Conservation (phyloP, 2,113 vertebrate genomes). For the Jacana jacana region DNA sequence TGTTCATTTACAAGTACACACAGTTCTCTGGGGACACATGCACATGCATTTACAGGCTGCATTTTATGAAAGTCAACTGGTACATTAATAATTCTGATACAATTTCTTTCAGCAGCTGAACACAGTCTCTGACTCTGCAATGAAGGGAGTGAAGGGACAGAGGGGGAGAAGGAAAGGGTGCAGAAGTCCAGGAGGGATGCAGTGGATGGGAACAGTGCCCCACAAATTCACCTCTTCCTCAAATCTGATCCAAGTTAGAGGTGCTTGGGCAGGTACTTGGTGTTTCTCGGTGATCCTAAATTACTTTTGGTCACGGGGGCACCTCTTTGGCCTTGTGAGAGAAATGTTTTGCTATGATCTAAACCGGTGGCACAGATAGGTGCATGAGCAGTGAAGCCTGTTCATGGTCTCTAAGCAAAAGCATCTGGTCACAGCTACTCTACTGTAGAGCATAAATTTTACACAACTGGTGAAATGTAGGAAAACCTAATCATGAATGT, state of each 20-base stretch:
- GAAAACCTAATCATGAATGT: background rate
- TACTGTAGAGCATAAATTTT: background rate
- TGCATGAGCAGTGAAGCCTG: background rate
- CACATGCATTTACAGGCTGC: background rate
- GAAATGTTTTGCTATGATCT: background rate
- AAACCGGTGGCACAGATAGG: background rate
- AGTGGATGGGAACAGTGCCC: background rate
- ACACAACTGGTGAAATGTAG: background rate
- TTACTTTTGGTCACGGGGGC: background rate
- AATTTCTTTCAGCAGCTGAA: background rate
- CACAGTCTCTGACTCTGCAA: background rate
- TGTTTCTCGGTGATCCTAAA: background rate
- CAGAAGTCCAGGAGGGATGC: background rate
- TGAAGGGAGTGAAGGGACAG: background rate
- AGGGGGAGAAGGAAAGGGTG: rapidly evolving
- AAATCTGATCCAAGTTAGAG: background rate
- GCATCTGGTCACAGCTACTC: background rate
- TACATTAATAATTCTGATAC: background rate
- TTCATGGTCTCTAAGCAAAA: background rate
- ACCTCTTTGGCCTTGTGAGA: background rate
- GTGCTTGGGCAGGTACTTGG: background rate
- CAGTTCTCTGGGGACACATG: background rate
- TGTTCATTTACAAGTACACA: background rate
- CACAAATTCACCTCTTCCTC: background rate
- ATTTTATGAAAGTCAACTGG: background rate